Percentiles rank a stretch among this genome's conserved stretches.
Conservation (phyloP, 2,797 vertebrate species). For the Karalla daura region DNA sequence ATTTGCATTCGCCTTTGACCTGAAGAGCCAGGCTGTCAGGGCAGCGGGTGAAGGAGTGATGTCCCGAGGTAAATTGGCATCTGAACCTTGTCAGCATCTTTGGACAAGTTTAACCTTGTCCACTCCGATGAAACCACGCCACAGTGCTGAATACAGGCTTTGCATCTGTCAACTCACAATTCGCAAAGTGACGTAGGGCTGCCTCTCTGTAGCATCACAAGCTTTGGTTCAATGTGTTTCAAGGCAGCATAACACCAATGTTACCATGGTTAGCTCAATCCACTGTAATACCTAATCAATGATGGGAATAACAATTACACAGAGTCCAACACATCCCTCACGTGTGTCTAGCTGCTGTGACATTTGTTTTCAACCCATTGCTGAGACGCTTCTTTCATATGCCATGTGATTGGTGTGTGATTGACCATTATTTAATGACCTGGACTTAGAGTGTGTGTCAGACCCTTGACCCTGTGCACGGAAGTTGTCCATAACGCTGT, state of each 20-base stretch:
- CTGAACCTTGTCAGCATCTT: background rate
- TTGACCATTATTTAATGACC: no score
- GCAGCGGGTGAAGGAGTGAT: background rate
- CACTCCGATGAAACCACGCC: background rate
- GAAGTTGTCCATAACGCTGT: background rate
- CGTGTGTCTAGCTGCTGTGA: background rate
- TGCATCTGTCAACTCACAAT: background rate
- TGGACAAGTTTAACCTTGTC: background rate
- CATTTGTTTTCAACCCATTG: background rate
- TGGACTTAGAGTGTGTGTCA: no score
- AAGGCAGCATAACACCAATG: background rate
- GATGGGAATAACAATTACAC: conserved; percentile 8
- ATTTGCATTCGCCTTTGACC: background rate
- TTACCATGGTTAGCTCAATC: conserved; percentile 2
- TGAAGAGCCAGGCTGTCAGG: background rate
- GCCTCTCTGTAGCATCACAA: background rate
- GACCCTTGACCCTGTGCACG: background rate
- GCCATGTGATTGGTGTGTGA: no score
- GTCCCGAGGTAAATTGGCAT: conserved; percentile 3
- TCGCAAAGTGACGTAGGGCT: background rate
- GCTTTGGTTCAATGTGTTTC: no score
- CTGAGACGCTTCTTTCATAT: background rate
- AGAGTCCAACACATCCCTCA: background rate
- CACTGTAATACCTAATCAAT: conserved; percentile 12
- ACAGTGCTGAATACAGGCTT: background rate